Base-by-base conservation (phyloP, 2,113 vertebrate genomes). In the Microtus ochrogaster region DNA sequence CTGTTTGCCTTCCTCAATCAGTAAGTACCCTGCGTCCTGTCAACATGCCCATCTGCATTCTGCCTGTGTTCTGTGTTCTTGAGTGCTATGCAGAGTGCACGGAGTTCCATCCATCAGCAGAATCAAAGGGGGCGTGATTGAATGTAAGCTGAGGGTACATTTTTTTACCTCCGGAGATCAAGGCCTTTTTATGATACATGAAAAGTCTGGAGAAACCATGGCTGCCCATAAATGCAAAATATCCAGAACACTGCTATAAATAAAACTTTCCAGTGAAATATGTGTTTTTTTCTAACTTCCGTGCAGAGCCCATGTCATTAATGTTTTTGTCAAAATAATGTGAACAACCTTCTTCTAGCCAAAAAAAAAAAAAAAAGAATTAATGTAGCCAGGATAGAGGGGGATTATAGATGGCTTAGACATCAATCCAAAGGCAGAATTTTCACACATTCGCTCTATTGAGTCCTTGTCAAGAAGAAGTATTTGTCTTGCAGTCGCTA, bases 1-100 rank as follows among this genome's bases (percentile, higher is more conserved):
- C 99, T 99, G 96, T 99, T 99, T 72, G 99, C 99, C 97, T 99
- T 99, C 98, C 99, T 99, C 95, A 99, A 99, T 98, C 99, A 99
- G 99, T 99, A 99, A 99, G 99, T 99, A 97, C 93, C 78, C 68
- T 4, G 77, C 30, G 2, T 68, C 93, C 52, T 82, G 55, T 73
- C 65, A 21, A 28, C 81, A 70, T 47, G 12, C 47, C 58, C 24
- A 26, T 74, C 89, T 13, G 86, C 91, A 61, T 93, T 96, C 77
- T 95, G 21, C 14, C 55, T 95, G 94, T 97, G 47, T 79, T 96
- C 55, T 95, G 94, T 97, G 47, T 79, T 96, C 41, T 8, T 85
- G n/a, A 16, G 58, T 84, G 90, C 65, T 81, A 1, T 86, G 36
- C 95, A 96, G 89, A 74, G 73, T 84, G 58, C n/a, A 3, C 74